Evolutionary conservation across 1,140 invertebrate species (phyloP), one percentile per base, ranked within the genome.

Genomic region (Stegodyphus dumicola): DNA sequence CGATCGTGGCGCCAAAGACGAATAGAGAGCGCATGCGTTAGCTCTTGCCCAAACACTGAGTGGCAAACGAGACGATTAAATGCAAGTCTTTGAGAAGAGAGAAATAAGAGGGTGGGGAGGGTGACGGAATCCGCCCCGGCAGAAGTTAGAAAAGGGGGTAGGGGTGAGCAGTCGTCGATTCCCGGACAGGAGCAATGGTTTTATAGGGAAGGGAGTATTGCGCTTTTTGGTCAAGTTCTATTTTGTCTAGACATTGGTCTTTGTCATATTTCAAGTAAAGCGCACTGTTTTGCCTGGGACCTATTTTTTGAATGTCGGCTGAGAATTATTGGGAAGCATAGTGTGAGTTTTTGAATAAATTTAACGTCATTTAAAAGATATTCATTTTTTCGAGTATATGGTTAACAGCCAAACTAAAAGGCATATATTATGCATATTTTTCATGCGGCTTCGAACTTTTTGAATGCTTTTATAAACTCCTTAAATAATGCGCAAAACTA

Each of bases 221-320:
- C 77, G 74, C 81, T 85, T 85, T 85, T 77, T 85, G 81, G 81
- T 85, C 81, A 85, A 83, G 73, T 76, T 85, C 73, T 85, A 85
- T 77, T 76, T 18, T 51, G 81, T 85, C 81, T 85, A 85, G 81
- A 85, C 81, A 70, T 60, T 48, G 65, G 9, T 76, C 74, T 85
- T 76, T 69, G 81, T 85, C 81, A 75, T 85, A 85, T 70, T 76
- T 85, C 80, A 83, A 66, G 70, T 51, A 60, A 53, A 18, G 64
- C 49, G 33, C 54, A 73, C 64, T 81, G 64, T 81, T 81, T 83
- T 49, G 79, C 51, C 49, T n/a, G 18, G 66, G 33, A 10, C 56
- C 33, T 49, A 9, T 15, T 49, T 71, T 48, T 51, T 71, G 49
- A 71, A 49, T 13, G 69, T 49, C 69, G n/a, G n/a, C 69, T 33